Evolutionary conservation across 2,113 vertebrate genomes (phyloP), one percentile per base, ranked within the genome.

Genomic region (Toxotes chatareus): DNA sequence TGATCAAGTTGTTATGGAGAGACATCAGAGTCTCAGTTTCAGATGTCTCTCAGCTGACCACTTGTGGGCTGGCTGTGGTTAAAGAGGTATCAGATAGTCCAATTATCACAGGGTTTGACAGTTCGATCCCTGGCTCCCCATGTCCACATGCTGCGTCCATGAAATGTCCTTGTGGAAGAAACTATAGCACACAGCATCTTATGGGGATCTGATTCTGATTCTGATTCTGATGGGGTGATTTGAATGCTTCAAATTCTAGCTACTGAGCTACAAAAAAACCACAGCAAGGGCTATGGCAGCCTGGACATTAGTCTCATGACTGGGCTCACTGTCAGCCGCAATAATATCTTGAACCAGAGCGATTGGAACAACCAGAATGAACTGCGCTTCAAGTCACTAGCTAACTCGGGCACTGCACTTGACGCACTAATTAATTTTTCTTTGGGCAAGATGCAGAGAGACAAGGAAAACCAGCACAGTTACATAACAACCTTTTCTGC

Each of bases 401-500:
- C 8, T 53, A 60, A 80, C 73, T 9, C 10, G 5, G 16, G 13
- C 65, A 57, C 36, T 51, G 36, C 40, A 68, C 44, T 51, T 63
- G 23, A 73, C 72, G 47, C 8, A 32, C 63, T 19, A 51, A 74
- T 83, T 16, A 46, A n/a, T 80, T 74, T 71, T 40, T 51, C 74
- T 62, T n/a, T 40, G 14, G 44, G 31, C 0, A 32, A 82, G 61
- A 82, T 69, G 61, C 56, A 47, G 79, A 74, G 70, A 65, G 85
- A 89, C 79, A 74, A 38, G 40, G 14, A 75, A 44, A 85, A 80
- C 31, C 64, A 84, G 80, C 69, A 83, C 83, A 83, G 78, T 93
- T 92, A 86, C 70, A 77, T 87, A 91, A 91, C 70, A 57, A 31
- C 6, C 0, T 40, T 76, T 88, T 76, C 70, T 81, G 85, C 83